Conservation (phyloP, 2,888 invertebrate species). For the Physocephala rufipes region DNA sequence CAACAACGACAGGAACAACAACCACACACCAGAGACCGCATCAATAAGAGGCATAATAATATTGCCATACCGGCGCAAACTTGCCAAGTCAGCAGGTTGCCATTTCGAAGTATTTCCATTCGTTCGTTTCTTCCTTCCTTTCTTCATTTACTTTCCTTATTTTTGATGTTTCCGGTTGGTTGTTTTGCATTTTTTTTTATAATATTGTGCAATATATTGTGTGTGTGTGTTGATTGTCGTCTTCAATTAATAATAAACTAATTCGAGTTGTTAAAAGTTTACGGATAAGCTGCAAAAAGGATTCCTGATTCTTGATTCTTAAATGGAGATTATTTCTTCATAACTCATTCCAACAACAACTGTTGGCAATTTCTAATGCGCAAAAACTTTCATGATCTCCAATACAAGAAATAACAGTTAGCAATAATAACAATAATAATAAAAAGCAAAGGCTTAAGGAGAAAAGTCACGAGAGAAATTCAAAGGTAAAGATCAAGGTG, state of each 20-base stretch:
- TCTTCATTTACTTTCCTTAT: no score
- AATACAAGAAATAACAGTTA: no score
- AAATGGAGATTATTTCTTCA: not conserved
- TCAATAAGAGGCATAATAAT: not conserved
- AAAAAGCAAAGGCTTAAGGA: slow-evolving; percentile 10
- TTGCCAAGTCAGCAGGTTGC: slow-evolving; percentile 32
- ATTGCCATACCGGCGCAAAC: not conserved
- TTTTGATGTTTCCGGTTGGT: no score
- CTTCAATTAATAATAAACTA: slow-evolving; percentile 38
- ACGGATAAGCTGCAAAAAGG: slow-evolving; percentile 35
- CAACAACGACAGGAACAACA: no score
- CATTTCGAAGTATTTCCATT: slow-evolving; percentile 14
- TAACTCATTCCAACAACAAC: no score
- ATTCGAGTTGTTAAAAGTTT: slow-evolving; percentile 37
- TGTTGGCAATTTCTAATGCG: no score
- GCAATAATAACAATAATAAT: not conserved
- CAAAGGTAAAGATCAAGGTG: slow-evolving; percentile 18
- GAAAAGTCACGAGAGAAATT: slow-evolving; percentile 23
- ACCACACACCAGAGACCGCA: no score
- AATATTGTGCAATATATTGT: slow-evolving; percentile 19
- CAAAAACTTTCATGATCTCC: no score
- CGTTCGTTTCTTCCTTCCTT: not conserved
- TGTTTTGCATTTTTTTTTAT: not conserved
- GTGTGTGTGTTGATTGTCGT: slow-evolving; percentile 32
- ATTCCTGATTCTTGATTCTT: no score